A percentile compares a stretch with the other conserved stretches of the same genome.
Evolutionary conservation across 2,888 invertebrate genomes (phyloP).

Genomic region (Melanophora roralis): DNA sequence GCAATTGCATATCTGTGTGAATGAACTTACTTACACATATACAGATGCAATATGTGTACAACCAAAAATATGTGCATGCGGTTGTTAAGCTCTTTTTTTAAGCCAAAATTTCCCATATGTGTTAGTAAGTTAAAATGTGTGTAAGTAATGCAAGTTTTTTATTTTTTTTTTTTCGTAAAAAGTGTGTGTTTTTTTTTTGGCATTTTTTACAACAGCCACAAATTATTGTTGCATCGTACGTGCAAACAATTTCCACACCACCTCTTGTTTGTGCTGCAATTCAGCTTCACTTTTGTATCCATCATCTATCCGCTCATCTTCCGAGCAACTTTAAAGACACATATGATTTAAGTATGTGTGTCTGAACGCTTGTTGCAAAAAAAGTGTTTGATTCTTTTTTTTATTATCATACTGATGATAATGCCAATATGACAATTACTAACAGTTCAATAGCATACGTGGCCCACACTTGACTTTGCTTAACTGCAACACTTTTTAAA

Average conservation of each 20-base stretch:
- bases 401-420: conserved; percentile 19
- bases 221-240: conserved; percentile 37
- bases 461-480: not conserved
- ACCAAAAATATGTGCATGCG: too few relatives aligned
- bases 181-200: not conserved
- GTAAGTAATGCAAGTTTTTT: too few relatives aligned
- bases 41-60: conserved; percentile 8
- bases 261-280: conserved; percentile 15
- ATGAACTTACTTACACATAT: conserved; percentile 46
- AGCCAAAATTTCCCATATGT: not conserved
- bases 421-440: conserved; percentile 38
- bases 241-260: not conserved
- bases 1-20: conserved; percentile 56
- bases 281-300: conserved; percentile 38
- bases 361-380: not conserved
- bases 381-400: not conserved
- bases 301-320: conserved; percentile 8
- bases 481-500: conserved; percentile 4
- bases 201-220: conserved; percentile 38
- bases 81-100: conserved; percentile 11
- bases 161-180: not conserved
- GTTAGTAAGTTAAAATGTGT: conserved; percentile 12
- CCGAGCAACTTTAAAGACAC: not conserved
- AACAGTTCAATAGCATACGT: conserved; percentile 25
- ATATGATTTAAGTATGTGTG: not conserved